Evolutionary conservation across 2,113 vertebrate genomes (phyloP), one percentile per base, ranked within the genome.

Genomic region (Odobenus rosmarus): DNA sequence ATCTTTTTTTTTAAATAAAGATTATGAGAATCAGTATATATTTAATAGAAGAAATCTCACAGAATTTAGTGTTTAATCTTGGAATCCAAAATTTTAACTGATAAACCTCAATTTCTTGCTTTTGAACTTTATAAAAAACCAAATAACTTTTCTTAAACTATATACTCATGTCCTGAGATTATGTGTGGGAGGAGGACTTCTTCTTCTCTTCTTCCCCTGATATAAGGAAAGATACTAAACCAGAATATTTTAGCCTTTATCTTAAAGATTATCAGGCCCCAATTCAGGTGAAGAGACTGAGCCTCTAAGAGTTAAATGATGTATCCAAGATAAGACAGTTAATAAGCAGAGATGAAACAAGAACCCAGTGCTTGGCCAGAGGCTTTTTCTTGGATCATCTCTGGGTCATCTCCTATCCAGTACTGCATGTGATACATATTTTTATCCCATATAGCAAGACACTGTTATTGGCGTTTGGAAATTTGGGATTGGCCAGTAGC

Each of bases 51-150:
- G 49, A 84, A 79, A 76, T 42, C 16, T 91, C 33, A 76, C 26
- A 93, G 46, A 91, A 53, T 93, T 91, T 93, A 18, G 64, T 95
- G 14, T 85, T 96, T 81, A 76, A 55, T 95, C 42, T 64, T 74
- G 4, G n/a, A 89, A 86, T 81, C 59, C 42, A 74, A 46, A 28
- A 71, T 90, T 90, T 96, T 90, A 31, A 69, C 18, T 53, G 18
- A 1, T 57, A 87, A 72, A 90, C 31, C 57, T 74, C 49, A 69
- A 2, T 89, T 82, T 94, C 49, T 71, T 96, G 0, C 53, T 81
- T 94, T 77, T 94, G 28, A 81, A 89, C 67, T 89, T 86, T 94
- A 80, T 61, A 13, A 64, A 26, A 94, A 96, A 61, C 31, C 79
- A 96, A 77, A 8, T 92, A 77, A 74, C 18, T 81, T 80, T 88